These are phyloP conservation scores for Phymatocera aterrima DNA, from an alignment of 2,888 invertebrate species.

Conservation along the genomic window DNA sequence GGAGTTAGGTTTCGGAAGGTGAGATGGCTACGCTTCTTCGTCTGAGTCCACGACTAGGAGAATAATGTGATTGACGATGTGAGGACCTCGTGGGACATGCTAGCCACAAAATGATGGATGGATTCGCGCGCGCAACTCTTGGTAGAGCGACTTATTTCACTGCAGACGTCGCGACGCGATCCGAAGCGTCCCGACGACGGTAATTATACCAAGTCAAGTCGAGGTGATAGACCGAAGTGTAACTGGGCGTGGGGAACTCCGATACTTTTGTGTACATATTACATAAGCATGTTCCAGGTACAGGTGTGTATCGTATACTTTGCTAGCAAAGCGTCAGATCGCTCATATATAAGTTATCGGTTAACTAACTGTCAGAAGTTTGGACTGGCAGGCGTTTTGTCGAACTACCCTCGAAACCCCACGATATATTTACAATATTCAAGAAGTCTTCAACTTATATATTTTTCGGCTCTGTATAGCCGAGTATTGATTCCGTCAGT, in stretches of 20 bases:
- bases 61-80: conserved; percentile 42
- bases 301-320: neutral
- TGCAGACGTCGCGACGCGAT: too few relatives aligned
- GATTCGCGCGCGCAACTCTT: conserved; percentile 16
- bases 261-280: neutral
- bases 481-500: conserved; percentile 15
- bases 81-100: conserved; percentile 28
- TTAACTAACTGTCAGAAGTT: conserved; percentile 28
- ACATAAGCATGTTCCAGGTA: neutral
- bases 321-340: neutral
- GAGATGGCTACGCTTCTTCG: neutral
- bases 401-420: neutral
- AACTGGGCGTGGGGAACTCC: neutral
- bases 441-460: conserved; percentile 4
- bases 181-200: too few relatives aligned
- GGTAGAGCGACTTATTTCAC: conserved; percentile 12
- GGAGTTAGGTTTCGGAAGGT: neutral
- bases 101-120: conserved; percentile 34
- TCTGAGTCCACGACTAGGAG: conserved; percentile 14
- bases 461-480: conserved; percentile 3
- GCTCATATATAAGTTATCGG: conserved; percentile 8
- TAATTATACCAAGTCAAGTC: conserved; percentile 28
- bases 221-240: conserved; percentile 24
- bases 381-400: conserved; percentile 25
- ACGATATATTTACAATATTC: neutral